Evolutionary conservation across 2,797 vertebrate species (phyloP), one percentile per base, ranked within the genome.

Genomic region (Poecile montanus): DNA sequence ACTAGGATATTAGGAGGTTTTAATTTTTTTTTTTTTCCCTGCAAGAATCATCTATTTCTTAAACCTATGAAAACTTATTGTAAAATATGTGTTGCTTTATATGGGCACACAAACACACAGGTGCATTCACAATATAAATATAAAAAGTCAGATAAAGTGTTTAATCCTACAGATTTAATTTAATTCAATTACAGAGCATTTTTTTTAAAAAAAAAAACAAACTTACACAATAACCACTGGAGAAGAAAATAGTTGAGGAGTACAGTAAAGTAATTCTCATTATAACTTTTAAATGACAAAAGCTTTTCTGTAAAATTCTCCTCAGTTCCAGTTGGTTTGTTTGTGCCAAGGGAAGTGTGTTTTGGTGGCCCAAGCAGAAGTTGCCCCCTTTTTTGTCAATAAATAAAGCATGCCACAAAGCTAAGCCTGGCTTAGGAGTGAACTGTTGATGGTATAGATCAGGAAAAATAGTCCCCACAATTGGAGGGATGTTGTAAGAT

Each of bases 401-500:
- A 50, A 68, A 67, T 17, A 22, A 58, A 74, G 7, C 23, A 10
- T 14, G 27, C 40, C 71, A 67, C 29, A 76, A 62, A 85, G 68
- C 54, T 83, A 23, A 94, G 30, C 15, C 9, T 44, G 48, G 45
- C 57, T 66, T 34, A 51, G 74, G 78, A 68, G 23, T 77, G 58
- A 82, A 58, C 79, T 95, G 82, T 75, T 3, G 6, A 85, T 40
- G 38, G 13, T 40, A 40, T 13, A 81, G 80, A 74, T 96, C 93
- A 96, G 77, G 51, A 92, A 70, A 74, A 87, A 58, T 44, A 62
- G 50, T 88, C 82, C 45, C 90, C 57, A 48, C n/a, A 80, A 70
- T 26, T 95, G 88, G 42, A 89, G 50, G 72, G 30, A 42, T 82
- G 75, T 75, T 95, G 66, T 88, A 86, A 94, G 80, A 71, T 17